phyloP scores from a whole-genome alignment of 1,140 invertebrate genomes.

The Caenorhabditis brenneri region DNA sequence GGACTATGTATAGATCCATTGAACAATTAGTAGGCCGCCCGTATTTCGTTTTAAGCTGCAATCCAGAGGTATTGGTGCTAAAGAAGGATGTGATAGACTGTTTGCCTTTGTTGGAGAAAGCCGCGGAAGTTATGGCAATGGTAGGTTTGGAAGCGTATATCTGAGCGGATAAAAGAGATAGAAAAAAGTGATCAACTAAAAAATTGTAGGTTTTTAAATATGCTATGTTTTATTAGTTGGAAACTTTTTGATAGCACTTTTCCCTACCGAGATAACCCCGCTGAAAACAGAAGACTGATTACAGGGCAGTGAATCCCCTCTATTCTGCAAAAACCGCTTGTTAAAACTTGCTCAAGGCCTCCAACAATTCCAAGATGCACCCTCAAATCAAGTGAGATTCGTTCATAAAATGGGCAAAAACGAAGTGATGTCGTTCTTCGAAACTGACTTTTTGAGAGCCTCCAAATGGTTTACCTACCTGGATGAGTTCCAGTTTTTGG shows the following conservation, averaged over 20 bases:
- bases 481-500: slow-evolving; percentile 1
- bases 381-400: background rate
- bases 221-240: too few relatives aligned
- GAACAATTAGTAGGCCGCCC: background rate
- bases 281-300: too few relatives aligned
- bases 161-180: too few relatives aligned
- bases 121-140: background rate
- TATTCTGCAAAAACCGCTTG: background rate
- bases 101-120: background rate
- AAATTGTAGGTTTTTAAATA: background rate
- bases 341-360: background rate
- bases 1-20: background rate
- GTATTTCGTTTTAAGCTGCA: background rate
- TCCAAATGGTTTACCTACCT: slow-evolving; percentile 1
- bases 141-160: too few relatives aligned
- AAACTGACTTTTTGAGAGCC: background rate
- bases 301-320: background rate
- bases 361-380: background rate
- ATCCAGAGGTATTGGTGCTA: background rate
- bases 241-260: too few relatives aligned
- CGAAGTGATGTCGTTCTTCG: background rate
- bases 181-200: background rate
- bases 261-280: too few relatives aligned
- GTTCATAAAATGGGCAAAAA: background rate
- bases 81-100: background rate